Conservation (phyloP, 1,140 invertebrate species). For the Drosophila ercepeae region DNA sequence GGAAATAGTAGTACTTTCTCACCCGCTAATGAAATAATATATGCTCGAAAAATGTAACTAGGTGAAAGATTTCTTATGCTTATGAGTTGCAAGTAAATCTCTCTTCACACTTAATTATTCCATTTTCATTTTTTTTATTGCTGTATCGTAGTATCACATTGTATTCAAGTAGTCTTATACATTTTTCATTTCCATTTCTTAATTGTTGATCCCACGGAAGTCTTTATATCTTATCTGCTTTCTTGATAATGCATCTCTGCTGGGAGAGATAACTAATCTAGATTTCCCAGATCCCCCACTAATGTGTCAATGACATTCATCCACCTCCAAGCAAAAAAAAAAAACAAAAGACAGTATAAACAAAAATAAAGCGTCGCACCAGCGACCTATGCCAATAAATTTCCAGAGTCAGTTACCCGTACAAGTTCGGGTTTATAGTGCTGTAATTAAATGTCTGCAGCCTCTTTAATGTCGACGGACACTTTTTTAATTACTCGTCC, state of each 20-base stretch:
- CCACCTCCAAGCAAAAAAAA: constrained; percentile 14
- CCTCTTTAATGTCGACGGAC: constrained; percentile 48
- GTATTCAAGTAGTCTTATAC: not conserved
- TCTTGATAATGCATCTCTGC: constrained; percentile 24
- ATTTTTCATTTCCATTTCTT: constrained; percentile 1
- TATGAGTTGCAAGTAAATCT: not conserved
- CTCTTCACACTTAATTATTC: not conserved
- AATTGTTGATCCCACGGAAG: constrained; percentile 19
- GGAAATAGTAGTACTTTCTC: not conserved
- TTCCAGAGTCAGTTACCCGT: constrained; percentile 21
- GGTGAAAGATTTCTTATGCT: not conserved
- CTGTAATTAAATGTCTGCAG: constrained; percentile 61
- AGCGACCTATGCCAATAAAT: constrained; percentile 62
- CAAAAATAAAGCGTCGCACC: constrained; percentile 25
- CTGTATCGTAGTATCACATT: not conserved
- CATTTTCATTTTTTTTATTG: no score
- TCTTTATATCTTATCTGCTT: constrained; percentile 35
- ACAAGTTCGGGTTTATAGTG: constrained; percentile 16
- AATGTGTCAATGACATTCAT: constrained; percentile 50
- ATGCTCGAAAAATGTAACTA: not conserved
- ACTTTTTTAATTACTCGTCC: constrained; percentile 61
- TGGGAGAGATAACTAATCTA: constrained; percentile 28
- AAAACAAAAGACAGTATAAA: constrained; percentile 18
- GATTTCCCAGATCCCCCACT: constrained; percentile 15
- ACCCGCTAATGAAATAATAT: not conserved